phyloP scores from a whole-genome alignment of 2,797 vertebrate genomes.

The Epinephelus awoara region DNA sequence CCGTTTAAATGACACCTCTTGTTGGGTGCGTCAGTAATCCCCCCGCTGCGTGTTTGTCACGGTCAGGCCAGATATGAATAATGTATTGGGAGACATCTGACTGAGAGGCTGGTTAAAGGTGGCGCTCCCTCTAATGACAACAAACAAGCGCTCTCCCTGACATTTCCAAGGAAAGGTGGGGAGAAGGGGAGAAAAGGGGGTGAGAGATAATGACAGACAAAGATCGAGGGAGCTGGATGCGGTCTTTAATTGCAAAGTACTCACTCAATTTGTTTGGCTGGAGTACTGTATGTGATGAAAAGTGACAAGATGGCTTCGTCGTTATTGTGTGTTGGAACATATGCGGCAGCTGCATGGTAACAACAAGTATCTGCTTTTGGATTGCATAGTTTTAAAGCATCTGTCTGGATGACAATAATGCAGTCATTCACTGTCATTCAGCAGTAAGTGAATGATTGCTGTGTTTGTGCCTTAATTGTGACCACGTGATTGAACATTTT shows the following conservation, averaged over 20 bases:
- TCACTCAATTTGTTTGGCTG: conserved; percentile 46
- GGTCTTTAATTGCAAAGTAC: conserved; percentile 38
- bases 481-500: too few species aligned
- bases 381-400: conserved; percentile 37
- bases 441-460: neutral
- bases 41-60: conserved; percentile 68
- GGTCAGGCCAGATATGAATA: conserved; percentile 80
- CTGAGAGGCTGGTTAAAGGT: conserved; percentile 80
- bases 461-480: too few species aligned
- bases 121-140: conserved; percentile 73
- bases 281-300: conserved; percentile 47
- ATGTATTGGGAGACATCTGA: conserved; percentile 77
- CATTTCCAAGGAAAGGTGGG: conserved; percentile 62
- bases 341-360: neutral
- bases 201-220: conserved; percentile 18
- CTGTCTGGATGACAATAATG: conserved; percentile 20
- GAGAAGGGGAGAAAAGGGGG: neutral
- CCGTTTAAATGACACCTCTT: conserved; percentile 70
- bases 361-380: neutral
- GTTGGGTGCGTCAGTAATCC: conserved; percentile 66
- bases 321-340: conserved; percentile 37
- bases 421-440: conserved; percentile 14
- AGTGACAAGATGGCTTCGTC: conserved; percentile 37
- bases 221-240: conserved; percentile 40
- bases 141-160: conserved; percentile 73